Evolutionary conservation across 1,140 invertebrate species (phyloP).

Genomic region (Drosophila obscura): DNA sequence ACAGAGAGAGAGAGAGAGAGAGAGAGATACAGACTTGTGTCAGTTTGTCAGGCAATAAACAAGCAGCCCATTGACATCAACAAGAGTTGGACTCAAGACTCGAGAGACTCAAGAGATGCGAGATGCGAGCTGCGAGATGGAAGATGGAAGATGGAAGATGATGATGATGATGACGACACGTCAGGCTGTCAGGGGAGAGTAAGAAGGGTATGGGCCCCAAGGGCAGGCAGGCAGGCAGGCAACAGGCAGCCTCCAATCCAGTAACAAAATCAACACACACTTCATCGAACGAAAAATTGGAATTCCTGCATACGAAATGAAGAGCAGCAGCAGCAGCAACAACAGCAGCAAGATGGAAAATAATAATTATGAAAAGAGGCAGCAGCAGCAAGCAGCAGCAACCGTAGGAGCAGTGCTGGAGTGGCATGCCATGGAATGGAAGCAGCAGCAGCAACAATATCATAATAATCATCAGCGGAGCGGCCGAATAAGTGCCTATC

Average conservation of each 20-base stretch:
- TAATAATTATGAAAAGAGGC: slow-evolving; percentile 57
- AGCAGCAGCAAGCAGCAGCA: background rate
- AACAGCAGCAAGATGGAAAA: slow-evolving; percentile 51
- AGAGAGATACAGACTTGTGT: slow-evolving; percentile 44
- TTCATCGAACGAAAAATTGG: slow-evolving; percentile 82
- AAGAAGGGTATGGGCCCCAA: slow-evolving; percentile 52
- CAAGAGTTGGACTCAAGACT: slow-evolving; percentile 34
- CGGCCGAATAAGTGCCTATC: slow-evolving; percentile 77
- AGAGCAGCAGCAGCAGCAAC: slow-evolving; percentile 29
- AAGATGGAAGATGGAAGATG: slow-evolving; percentile 11
- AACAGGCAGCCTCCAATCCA: slow-evolving; percentile 40
- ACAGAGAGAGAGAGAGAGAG: background rate
- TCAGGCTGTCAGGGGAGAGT: slow-evolving; percentile 62
- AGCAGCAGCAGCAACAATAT: slow-evolving; percentile 74
- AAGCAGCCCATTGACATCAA: slow-evolving; percentile 69
- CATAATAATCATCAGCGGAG: slow-evolving; percentile 77
- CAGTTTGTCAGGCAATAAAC: slow-evolving; percentile 78
- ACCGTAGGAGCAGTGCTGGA: background rate
- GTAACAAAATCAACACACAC: slow-evolving; percentile 79
- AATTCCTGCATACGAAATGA: slow-evolving; percentile 82
- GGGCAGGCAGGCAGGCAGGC: slow-evolving; percentile 56
- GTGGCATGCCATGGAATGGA: slow-evolving; percentile 16
- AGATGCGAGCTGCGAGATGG: background rate
- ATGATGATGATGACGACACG: slow-evolving; percentile 67
- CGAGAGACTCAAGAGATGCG: background rate